A percentile compares a stretch with the other conserved stretches of the same genome.
These are phyloP conservation scores for Mycetomoellerius zeteki DNA, from an alignment of 1,140 invertebrate species.

Conservation along the genomic window DNA sequence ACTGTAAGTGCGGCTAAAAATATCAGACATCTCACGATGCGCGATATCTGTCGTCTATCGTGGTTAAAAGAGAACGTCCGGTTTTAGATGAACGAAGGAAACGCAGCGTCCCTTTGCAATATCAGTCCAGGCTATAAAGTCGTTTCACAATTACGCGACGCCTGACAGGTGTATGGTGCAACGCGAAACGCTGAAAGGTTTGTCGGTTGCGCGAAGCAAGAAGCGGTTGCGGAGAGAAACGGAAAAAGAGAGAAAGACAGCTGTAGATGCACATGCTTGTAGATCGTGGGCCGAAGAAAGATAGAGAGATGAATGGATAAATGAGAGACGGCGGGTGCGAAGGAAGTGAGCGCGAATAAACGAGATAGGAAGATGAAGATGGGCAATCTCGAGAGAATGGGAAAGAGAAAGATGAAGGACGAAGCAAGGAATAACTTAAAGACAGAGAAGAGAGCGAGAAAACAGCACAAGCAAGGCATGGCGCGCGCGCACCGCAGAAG, in stretches of 20 bases:
- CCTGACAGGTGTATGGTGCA: constrained; percentile 75
- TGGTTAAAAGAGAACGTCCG: constrained; percentile 54
- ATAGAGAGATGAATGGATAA: constrained; percentile 54
- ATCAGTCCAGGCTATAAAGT: constrained; percentile 75
- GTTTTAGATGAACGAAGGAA: constrained; percentile 57
- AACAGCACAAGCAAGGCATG: not conserved
- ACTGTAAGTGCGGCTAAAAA: constrained; percentile 44
- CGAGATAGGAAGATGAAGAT: constrained; percentile 76
- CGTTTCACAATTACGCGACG: constrained; percentile 74
- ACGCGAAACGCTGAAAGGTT: constrained; percentile 74
- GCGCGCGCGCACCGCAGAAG: constrained; percentile 8
- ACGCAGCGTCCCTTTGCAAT: constrained; percentile 66
- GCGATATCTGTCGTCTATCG: constrained; percentile 48
- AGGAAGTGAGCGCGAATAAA: constrained; percentile 48
- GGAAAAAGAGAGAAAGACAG: constrained; percentile 41
- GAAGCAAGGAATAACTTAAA: constrained; percentile 21
- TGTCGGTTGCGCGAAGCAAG: constrained; percentile 63
- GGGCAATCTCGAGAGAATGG: constrained; percentile 49
- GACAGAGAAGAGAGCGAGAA: constrained; percentile 5
- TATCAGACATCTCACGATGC: constrained; percentile 37
- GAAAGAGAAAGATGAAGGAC: constrained; percentile 6
- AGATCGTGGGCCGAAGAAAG: constrained; percentile 35
- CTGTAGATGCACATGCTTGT: not conserved
- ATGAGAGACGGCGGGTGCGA: constrained; percentile 51
- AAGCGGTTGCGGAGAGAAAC: constrained; percentile 55